Evolutionary conservation across 1,140 invertebrate genomes (phyloP).

Genomic region (Aporrectodea caliginosa): DNA sequence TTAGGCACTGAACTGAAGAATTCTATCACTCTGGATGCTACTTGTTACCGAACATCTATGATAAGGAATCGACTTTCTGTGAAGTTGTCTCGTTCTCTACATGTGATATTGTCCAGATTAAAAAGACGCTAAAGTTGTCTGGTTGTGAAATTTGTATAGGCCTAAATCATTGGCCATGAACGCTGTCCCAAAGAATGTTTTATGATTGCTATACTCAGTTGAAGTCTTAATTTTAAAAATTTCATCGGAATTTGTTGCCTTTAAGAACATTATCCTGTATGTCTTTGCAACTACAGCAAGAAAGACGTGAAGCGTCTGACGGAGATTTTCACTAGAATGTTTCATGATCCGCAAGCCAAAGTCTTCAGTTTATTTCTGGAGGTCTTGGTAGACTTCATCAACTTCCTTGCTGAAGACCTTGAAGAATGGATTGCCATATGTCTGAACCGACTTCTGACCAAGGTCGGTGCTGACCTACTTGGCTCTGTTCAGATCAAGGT

Average conservation of each 20-base stretch:
- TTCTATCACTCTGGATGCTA: too few relatives aligned
- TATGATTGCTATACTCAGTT: too few relatives aligned
- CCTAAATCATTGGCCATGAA: neutral
- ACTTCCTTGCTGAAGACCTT: slow-evolving; percentile 64
- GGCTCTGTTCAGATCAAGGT: slow-evolving; percentile 86
- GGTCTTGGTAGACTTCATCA: slow-evolving; percentile 80
- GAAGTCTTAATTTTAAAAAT: too few relatives aligned
- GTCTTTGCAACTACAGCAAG: slow-evolving; percentile 40
- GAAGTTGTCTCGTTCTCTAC: too few relatives aligned
- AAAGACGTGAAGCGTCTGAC: slow-evolving; percentile 74
- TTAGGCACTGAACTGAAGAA: too few relatives aligned
- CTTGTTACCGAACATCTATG: too few relatives aligned
- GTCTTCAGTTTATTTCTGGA: slow-evolving; percentile 83
- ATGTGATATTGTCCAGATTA: neutral
- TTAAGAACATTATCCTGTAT: neutral
- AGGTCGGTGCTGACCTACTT: slow-evolving; percentile 82
- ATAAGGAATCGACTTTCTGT: too few relatives aligned
- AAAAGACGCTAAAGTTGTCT: too few relatives aligned
- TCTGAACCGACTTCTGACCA: slow-evolving; percentile 73
- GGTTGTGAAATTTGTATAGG: too few relatives aligned
- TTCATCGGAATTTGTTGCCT: neutral
- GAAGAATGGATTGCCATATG: slow-evolving; percentile 86
- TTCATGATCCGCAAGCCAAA: slow-evolving; percentile 93
- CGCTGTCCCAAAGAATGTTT: neutral
- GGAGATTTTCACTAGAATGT: slow-evolving; percentile 91